Base-by-base conservation (phyloP, 2,888 invertebrate species). In the Apotomis betuletana region DNA sequence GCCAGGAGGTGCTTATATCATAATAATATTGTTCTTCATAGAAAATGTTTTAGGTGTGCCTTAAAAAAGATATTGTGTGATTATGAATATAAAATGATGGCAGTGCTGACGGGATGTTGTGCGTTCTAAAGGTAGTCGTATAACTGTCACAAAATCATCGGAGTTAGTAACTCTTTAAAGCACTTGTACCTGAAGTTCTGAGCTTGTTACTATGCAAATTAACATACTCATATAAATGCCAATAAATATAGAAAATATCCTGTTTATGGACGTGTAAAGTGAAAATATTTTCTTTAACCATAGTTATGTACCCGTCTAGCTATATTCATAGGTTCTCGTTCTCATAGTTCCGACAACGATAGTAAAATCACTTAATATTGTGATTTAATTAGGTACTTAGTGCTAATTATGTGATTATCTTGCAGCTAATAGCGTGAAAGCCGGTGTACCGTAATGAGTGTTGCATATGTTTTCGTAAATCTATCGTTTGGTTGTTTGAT, bases 381-480 rank as follows among this genome's bases (percentile, higher is more conserved):
- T 12, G 44, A 55, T 59, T 60, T 59, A 36, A 55, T 36, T 57
- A 61, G 55, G 44, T 54, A 44, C 67, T 70, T 70, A 55, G 61
- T 59, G 55, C 60, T 67, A 55, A 55, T 70, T 49, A 55, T 38
- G 70, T 55, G 61, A 70, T 57, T 61, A 67, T 51, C 49, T 70
- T 71, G 55, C n/a, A 49, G 15, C 67, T 79, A 76, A 76, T 79
- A 79, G 75, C 77, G 77, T 75, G 78, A 82, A 80, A 82, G 80
- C 76, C 78, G 75, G 73, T 74, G 75, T 76, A 79, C 77, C 77
- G 74, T 79, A 78, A 79, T 77, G 69, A 75, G 76, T 76, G 75
- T 81, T 81, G 76, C 78, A 72, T 77, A 79, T 81, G 74, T 63
- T 77, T 74, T 64, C 73, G 70, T 70, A 74, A 63, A 73, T 72